These are phyloP conservation scores for Hoplodrina ambigua DNA, from an alignment of 2,888 invertebrate species.

Conservation along the genomic window DNA sequence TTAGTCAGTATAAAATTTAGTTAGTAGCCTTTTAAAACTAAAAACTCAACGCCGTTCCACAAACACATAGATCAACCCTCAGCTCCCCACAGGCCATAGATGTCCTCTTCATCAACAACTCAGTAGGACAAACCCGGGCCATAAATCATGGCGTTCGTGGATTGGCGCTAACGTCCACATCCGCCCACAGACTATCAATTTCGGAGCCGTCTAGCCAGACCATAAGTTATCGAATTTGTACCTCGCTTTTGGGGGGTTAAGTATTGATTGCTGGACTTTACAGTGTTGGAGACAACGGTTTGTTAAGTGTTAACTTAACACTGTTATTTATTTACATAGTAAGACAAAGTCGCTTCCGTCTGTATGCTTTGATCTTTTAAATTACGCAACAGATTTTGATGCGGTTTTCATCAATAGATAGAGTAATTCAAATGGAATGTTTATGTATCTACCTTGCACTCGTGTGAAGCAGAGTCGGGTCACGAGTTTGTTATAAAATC, in stretches of 20 bases:
- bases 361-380: no score
- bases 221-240: constrained; percentile 75
- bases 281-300: constrained; percentile 28
- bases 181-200: constrained; percentile 77
- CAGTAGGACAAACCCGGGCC: constrained; percentile 54
- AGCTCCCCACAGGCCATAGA: constrained; percentile 34
- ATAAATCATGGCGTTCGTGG: constrained; percentile 70
- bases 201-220: constrained; percentile 64
- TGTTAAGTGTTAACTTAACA: constrained; percentile 30
- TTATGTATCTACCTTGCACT: no score
- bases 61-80: constrained; percentile 42
- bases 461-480: no score
- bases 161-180: constrained; percentile 71
- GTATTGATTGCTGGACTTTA: constrained; percentile 64
- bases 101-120: constrained; percentile 62
- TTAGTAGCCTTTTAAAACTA: constrained; percentile 5
- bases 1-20: no score
- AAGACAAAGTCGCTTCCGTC: no score
- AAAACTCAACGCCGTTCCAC: constrained; percentile 10
- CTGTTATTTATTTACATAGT: not conserved
- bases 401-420: no score
- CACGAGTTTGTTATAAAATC: no score
- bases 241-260: constrained; percentile 54
- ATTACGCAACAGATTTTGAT: no score
- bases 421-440: no score